Evolutionary conservation across 2,888 invertebrate genomes (phyloP), one percentile per base, ranked within the genome.

Genomic region (Diploptera punctata): DNA sequence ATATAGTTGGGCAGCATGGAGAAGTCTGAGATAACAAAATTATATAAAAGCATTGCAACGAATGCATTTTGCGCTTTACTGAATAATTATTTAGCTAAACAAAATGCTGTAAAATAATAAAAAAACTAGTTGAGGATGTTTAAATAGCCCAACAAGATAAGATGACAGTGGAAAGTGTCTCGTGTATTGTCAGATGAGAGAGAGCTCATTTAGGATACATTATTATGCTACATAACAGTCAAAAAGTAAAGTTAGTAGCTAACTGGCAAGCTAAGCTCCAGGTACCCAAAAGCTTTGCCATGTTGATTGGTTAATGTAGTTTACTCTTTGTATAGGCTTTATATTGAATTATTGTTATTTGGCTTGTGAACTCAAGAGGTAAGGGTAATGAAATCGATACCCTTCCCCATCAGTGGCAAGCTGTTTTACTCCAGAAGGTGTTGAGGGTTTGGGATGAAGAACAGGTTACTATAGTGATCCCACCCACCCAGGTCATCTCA

Each of bases 81-180:
- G 60, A 65, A 13, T 54, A 24, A 24, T 65, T 43, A 43, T 65
- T 61, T 65, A 65, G 62, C 62, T 38, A 65, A 33, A 33, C 10
- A 38, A 65, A 54, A 38, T 65, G 62, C 62, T 61, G 38, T 61
- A 61, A 61, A 61, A 33, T 31, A 61, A n/a, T n/a, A n/a, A n/a
- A n/a, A 61, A 38, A 61, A 31, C 61, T 65, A 65, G 62, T 65
- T 65, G 13, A 65, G 43, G 62, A 65, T 65, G 43, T 65, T 62
- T 62, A 21, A 54, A 54, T 61, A 61, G 61, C 38, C 38, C 38
- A 18, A 33, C 49, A 33, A 19, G 33, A 21, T 61, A 61, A 61
- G 19, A 38, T 61, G 33, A 38, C 24, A 24, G 24, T 5, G 54
- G 13, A 10, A 21, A 54, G 10, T 21, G 54, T 54, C 54, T 24